A percentile compares a stretch with the other conserved stretches of the same genome.
These are phyloP conservation scores for Discoglossus pictus DNA, from an alignment of 2,797 vertebrate genomes.

Conservation along the genomic window DNA sequence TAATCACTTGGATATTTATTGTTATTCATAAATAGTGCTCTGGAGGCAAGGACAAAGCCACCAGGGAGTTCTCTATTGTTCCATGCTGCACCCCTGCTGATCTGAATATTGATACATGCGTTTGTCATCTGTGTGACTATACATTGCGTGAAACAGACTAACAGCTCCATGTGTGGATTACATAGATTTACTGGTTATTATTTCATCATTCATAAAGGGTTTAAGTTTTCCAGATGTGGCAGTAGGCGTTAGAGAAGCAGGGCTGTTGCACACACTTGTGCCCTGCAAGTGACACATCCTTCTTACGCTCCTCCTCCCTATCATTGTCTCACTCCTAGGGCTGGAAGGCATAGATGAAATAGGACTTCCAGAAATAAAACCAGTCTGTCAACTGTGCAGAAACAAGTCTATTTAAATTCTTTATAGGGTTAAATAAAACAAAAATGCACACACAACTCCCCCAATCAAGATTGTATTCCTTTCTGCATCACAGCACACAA, in stretches of 20 bases:
- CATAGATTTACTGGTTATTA: too few relatives aligned
- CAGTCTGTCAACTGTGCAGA: conserved; percentile 28
- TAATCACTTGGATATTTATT: too few relatives aligned
- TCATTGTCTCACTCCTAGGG: conserved; percentile 63
- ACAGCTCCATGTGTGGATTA: neutral
- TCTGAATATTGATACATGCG: conserved; percentile 48
- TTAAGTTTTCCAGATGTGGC: too few relatives aligned
- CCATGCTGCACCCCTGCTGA: conserved; percentile 57
- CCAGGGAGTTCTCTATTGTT: conserved; percentile 51
- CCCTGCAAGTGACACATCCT: conserved; percentile 32
- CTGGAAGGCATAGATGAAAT: conserved; percentile 23
- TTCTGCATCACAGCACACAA: too few relatives aligned
- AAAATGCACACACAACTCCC: neutral
- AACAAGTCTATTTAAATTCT: conserved; percentile 10
- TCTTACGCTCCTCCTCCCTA: conserved; percentile 34
- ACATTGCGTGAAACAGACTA: conserved; percentile 4
- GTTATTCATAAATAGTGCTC: too few relatives aligned
- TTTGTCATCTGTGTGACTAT: conserved; percentile 17
- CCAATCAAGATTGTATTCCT: neutral
- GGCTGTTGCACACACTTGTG: conserved; percentile 18
- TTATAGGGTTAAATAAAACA: too few relatives aligned
- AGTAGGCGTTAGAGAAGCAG: too few relatives aligned
- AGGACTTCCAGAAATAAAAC: conserved; percentile 13
- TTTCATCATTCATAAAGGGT: too few relatives aligned
- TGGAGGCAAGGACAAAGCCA: neutral